Percentiles rank a stretch among this genome's conserved stretches.
phyloP scores from a whole-genome alignment of 2,113 vertebrate genomes.

The Callipepla californica region DNA sequence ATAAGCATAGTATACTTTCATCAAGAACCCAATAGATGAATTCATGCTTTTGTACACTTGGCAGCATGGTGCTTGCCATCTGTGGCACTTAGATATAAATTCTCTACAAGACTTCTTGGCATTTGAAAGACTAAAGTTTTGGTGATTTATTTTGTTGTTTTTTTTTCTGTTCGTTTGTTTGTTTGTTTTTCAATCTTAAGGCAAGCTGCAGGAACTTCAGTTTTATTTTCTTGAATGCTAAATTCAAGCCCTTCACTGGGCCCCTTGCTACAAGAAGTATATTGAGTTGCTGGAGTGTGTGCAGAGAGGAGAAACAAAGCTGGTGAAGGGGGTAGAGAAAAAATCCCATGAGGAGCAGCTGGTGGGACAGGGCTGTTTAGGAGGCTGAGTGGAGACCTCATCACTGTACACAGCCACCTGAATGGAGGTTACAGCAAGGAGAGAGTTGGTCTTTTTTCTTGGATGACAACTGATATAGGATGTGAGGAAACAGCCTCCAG shows the following conservation, averaged over 20 bases:
- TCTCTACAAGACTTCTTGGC: background rate
- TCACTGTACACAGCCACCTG: background rate
- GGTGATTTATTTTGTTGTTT: background rate
- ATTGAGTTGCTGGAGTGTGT: background rate
- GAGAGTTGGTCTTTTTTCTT: background rate
- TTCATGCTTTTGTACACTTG: background rate
- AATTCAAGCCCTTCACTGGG: background rate
- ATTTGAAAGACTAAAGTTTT: background rate
- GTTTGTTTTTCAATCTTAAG: background rate
- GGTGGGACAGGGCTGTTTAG: background rate
- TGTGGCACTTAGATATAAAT: background rate
- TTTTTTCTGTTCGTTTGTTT: background rate
- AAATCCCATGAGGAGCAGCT: background rate
- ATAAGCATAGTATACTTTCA: background rate
- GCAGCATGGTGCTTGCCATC: background rate
- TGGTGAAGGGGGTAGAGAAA: background rate
- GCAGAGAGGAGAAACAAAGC: background rate
- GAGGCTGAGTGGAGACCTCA: background rate
- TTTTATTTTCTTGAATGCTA: background rate
- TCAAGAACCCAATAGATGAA: background rate
- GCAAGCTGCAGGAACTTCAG: background rate
- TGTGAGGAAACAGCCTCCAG: background rate
- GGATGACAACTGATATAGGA: background rate
- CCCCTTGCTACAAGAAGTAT: background rate
- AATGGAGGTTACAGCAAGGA: background rate